Evolutionary conservation across 92 coral and sea anemone species (phyloP), one percentile per base, ranked within the genome.

Genomic region (Actinostola sp.): DNA sequence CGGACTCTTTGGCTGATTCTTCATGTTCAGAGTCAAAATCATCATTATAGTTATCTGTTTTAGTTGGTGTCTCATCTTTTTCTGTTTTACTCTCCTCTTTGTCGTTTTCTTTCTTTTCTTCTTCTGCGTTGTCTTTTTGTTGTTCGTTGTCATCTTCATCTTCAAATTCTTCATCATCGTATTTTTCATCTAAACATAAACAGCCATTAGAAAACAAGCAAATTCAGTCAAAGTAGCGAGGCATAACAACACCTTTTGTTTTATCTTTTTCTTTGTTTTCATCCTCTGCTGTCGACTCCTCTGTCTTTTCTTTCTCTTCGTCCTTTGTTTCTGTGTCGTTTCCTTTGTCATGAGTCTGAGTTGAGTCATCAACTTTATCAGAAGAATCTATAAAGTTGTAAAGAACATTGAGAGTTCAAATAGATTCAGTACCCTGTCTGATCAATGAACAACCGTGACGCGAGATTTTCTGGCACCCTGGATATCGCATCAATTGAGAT

Each of bases 351-450:
- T 78, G 86, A 27, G 98, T 89, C 74, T 93, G 96, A 15, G 96
- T 93, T 24, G 90, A 75, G 51, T 34, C 73, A 77, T 93, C 98
- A n/a, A 83, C 81, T 83, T 71, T 89, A 23, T 56, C 95, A n/a
- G 67, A 78, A 11, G 87, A 61, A 57, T 81, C 81, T 76, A 51
- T 27, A 49, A 70, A 13, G 5, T n/a, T n/a, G n/a, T n/a, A n/a
- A n/a, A n/a, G n/a, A 59, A 58, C 8, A 21, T 14, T 28, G 39
- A 58, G 8, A 36, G 42, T 36, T 36, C 11, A 36, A n/a, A n/a
- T n/a, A n/a, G n/a, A n/a, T n/a, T n/a, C n/a, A n/a, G n/a, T n/a
- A n/a, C n/a, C n/a, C n/a, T n/a, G 80, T 74, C 11, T 45, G 53
- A 50, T 61, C 51, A 23, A 74, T 55, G 8, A 32, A 39, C 11